Percentiles rank a stretch among this genome's conserved stretches.
Conservation (phyloP, 2,797 vertebrate genomes). For the Microctenopoma lineatum region DNA sequence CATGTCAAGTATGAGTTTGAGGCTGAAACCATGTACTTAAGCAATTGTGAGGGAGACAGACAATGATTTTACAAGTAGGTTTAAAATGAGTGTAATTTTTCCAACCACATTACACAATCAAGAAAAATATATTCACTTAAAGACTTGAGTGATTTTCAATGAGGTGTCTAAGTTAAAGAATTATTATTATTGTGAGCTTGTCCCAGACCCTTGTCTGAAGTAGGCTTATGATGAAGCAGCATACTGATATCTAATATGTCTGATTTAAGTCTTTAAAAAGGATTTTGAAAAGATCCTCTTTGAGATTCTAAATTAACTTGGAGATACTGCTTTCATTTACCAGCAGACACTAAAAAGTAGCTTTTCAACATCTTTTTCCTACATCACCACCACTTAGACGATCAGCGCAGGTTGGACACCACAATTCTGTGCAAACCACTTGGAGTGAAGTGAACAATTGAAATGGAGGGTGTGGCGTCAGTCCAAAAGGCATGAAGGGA, state of each 20-base stretch:
- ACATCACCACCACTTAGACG: constrained; percentile 27
- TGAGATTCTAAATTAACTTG: constrained; percentile 17
- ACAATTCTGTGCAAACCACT: constrained; percentile 30
- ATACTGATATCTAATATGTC: constrained; percentile 31
- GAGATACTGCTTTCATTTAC: constrained; percentile 11
- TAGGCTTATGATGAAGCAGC: constrained; percentile 22
- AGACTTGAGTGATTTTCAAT: constrained; percentile 24
- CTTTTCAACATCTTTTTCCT: constrained; percentile 25
- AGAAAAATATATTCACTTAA: constrained; percentile 37
- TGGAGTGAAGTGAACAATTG: constrained; percentile 41
- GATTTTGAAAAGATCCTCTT: constrained; percentile 14
- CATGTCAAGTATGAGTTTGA: constrained; percentile 12
- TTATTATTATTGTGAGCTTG: constrained; percentile 33
- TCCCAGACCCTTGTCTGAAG: constrained; percentile 41
- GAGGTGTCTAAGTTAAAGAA: constrained; percentile 32
- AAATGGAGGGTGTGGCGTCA: constrained; percentile 50
- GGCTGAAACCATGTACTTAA: constrained; percentile 27
- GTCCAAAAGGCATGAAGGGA: constrained; percentile 55
- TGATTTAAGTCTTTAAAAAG: background rate
- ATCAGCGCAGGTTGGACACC: constrained; percentile 30
- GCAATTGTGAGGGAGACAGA: constrained; percentile 21
- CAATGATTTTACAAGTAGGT: constrained; percentile 31
- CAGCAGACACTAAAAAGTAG: constrained; percentile 1
- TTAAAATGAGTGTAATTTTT: constrained; percentile 25
- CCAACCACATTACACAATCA: constrained; percentile 37